Conservation (phyloP, 2,888 invertebrate genomes). For the Xylophagus ater region DNA sequence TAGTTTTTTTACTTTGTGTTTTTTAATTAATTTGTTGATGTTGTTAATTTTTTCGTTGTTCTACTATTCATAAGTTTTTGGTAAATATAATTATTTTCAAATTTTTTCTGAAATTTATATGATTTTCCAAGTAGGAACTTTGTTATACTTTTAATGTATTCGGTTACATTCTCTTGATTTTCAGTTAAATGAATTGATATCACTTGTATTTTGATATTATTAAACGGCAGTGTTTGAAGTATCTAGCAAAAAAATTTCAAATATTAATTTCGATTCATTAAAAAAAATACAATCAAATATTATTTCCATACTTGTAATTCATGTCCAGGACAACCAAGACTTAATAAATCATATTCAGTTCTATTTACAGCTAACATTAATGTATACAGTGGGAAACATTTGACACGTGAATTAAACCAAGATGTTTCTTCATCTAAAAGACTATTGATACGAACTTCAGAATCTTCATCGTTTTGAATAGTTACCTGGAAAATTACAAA, state of each 20-base stretch:
- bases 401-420: constrained; percentile 60
- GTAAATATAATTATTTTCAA: constrained; percentile 38
- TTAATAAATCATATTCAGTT: constrained; percentile 55
- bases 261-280: background rate
- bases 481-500: constrained; percentile 34
- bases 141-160: constrained; percentile 35
- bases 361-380: constrained; percentile 66
- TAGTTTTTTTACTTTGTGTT: no score
- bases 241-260: constrained; percentile 23
- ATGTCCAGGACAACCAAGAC: constrained; percentile 44
- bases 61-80: constrained; percentile 31
- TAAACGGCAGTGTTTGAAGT: constrained; percentile 38
- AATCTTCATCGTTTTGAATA: constrained; percentile 40
- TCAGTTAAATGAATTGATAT: constrained; percentile 36
- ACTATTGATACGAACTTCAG: constrained; percentile 44
- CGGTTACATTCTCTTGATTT: constrained; percentile 15
- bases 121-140: constrained; percentile 37
- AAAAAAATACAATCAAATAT: background rate
- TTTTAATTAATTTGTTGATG: no score
- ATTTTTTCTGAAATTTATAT: constrained; percentile 35
- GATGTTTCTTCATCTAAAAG: constrained; percentile 43
- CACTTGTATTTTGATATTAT: constrained; percentile 35
- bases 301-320: constrained; percentile 33
- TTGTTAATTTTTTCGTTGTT: constrained; percentile 26
- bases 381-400: constrained; percentile 76